Percentiles rank a stretch among this genome's conserved stretches.
Conservation (phyloP, 2,113 vertebrate species). For the Pithys albifrons region DNA sequence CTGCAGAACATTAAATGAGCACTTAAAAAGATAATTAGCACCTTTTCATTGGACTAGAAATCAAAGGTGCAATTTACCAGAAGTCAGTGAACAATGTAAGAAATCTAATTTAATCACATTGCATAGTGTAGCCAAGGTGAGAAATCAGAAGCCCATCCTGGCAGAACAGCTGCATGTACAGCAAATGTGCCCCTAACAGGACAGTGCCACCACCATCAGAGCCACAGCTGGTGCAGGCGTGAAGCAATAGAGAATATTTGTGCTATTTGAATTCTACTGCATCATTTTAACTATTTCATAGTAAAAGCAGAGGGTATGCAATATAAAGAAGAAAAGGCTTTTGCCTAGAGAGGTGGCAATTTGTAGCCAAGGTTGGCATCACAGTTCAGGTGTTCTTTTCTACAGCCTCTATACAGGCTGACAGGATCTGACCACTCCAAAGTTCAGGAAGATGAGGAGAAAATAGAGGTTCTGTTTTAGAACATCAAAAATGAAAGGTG, state of each 20-base stretch:
- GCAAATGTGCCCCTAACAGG: background rate
- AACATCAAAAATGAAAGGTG: background rate
- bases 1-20: conserved; percentile 68
- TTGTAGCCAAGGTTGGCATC: background rate
- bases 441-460: background rate
- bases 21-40: conserved; percentile 73
- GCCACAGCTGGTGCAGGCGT: background rate
- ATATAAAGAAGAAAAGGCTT: background rate
- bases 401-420: background rate
- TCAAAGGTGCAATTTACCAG: conserved; percentile 73
- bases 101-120: conserved; percentile 60
- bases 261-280: background rate
- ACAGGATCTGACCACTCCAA: background rate
- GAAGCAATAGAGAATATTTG: background rate
- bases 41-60: conserved; percentile 71
- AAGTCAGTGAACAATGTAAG: conserved; percentile 69
- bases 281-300: background rate
- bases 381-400: background rate
- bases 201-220: background rate
- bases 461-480: background rate
- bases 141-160: conserved; percentile 21
- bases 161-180: background rate
- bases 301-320: background rate
- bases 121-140: background rate
- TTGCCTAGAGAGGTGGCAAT: background rate